These are phyloP conservation scores for Helicoverpa assulta DNA, from an alignment of 2,888 invertebrate species.

Conservation along the genomic window DNA sequence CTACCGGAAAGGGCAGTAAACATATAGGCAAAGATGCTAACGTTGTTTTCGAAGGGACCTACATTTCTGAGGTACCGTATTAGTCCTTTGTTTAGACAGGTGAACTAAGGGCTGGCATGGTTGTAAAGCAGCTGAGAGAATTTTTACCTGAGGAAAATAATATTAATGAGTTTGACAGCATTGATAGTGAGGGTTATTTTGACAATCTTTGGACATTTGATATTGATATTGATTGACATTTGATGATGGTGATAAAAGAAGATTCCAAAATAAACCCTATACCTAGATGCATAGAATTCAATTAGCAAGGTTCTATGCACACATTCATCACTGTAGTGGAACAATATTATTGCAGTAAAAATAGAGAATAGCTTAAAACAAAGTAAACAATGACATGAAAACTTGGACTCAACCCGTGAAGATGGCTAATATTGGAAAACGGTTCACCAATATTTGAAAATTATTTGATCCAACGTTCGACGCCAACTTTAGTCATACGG, in stretches of 20 bases:
- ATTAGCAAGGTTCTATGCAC: too few species aligned
- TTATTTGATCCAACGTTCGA: slow-evolving; percentile 32
- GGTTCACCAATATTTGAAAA: slow-evolving; percentile 3
- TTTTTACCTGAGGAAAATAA: too few species aligned
- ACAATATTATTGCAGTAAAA: too few species aligned
- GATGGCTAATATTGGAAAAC: neutral
- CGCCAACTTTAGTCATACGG: slow-evolving; percentile 10
- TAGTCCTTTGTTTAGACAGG: neutral
- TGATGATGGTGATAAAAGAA: neutral
- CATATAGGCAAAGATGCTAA: neutral
- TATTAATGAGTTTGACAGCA: too few species aligned
- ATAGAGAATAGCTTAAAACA: neutral
- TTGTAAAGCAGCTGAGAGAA: too few species aligned
- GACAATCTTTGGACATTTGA: too few species aligned
- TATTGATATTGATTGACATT: too few species aligned
- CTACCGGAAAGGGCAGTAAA: neutral
- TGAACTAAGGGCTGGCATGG: neutral
- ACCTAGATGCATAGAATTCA: too few species aligned
- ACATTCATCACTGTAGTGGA: too few species aligned
- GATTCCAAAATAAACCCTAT: neutral
- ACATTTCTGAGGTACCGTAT: neutral
- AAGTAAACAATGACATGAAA: neutral
- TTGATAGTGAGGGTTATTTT: too few species aligned
- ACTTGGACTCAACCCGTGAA: neutral
- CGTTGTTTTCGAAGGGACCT: neutral